Conservation (phyloP, 1,140 invertebrate species). For the Penaeus chinensis region DNA sequence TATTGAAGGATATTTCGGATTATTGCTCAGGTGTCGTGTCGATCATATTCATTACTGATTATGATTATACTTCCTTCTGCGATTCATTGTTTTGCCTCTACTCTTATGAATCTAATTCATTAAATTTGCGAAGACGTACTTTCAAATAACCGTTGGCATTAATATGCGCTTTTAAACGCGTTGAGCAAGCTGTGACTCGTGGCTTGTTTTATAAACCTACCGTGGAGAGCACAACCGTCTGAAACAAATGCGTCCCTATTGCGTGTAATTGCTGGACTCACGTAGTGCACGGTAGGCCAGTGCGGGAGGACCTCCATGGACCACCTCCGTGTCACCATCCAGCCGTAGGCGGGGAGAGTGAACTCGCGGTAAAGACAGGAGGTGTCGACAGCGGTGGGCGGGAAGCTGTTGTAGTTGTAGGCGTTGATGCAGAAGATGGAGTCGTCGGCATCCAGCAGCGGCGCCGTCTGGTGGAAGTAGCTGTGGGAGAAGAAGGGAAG, state of each 20-base stretch:
- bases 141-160: no score
- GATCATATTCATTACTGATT: neutral
- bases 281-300: constrained; percentile 37
- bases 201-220: no score
- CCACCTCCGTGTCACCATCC: constrained; percentile 48
- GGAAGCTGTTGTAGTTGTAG: constrained; percentile 56
- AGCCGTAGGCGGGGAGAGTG: constrained; percentile 49
- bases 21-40: neutral
- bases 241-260: no score
- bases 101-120: no score
- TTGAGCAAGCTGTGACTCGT: no score
- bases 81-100: no score
- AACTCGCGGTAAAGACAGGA: constrained; percentile 42
- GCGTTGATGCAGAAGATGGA: constrained; percentile 56
- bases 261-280: neutral
- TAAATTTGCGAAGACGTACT: no score
- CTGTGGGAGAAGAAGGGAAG: constrained; percentile 1
- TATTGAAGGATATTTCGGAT: neutral
- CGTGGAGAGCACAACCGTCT: no score
- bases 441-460: constrained; percentile 43
- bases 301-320: constrained; percentile 21
- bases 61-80: neutral
- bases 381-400: constrained; percentile 39
- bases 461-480: constrained; percentile 57
- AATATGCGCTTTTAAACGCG: no score